Conservation (phyloP, 2,797 vertebrate species). For the Smutsia temminckii region DNA sequence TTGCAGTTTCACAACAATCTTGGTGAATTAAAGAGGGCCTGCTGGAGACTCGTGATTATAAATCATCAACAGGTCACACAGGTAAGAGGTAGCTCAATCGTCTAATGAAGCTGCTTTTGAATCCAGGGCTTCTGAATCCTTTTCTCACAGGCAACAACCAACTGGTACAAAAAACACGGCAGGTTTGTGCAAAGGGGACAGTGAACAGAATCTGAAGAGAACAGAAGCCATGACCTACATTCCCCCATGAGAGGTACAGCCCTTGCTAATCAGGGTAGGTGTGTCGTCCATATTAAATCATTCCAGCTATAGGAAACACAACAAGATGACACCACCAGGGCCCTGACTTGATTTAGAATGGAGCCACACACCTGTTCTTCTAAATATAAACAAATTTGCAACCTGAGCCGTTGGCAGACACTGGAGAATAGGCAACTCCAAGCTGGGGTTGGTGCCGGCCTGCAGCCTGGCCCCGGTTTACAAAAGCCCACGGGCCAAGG, state of each 20-base stretch:
- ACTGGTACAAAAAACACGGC: neutral
- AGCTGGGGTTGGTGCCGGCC: conserved; percentile 42
- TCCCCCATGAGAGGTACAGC: neutral
- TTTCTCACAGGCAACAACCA: neutral
- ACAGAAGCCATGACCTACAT: neutral
- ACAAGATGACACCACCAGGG: conserved; percentile 73
- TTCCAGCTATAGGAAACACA: conserved; percentile 65
- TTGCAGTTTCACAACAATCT: neutral
- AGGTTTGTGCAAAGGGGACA: neutral
- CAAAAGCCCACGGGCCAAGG: conserved; percentile 72
- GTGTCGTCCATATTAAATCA: conserved; percentile 39
- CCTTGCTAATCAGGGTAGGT: neutral
- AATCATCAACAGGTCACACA: neutral
- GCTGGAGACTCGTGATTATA: neutral
- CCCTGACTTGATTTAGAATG: conserved; percentile 80
- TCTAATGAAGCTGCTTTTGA: neutral
- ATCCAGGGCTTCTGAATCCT: neutral
- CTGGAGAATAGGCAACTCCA: conserved; percentile 68
- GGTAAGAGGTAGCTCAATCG: neutral
- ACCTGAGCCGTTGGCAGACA: conserved; percentile 71
- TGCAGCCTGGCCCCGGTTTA: conserved; percentile 41
- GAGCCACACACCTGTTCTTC: conserved; percentile 85
- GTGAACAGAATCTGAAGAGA: neutral
- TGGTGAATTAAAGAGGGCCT: neutral
- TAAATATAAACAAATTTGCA: conserved; percentile 85